Evolutionary conservation across 2,888 invertebrate genomes (phyloP), one percentile per base, ranked within the genome.

Genomic region (Pterostichus niger): DNA sequence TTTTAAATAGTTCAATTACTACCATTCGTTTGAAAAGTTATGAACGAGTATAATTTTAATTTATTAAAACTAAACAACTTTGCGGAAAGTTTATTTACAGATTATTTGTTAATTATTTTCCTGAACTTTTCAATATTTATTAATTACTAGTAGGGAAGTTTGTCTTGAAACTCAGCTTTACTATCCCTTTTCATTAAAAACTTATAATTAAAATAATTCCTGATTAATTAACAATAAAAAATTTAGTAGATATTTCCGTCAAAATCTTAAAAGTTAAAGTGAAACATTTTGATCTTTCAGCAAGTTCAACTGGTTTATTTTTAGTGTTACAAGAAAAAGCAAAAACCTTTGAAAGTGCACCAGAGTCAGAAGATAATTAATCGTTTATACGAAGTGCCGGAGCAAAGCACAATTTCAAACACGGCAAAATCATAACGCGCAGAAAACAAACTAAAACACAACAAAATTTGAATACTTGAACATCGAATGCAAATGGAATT

Each of bases 401-500:
- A 61, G 61, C 61, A 61, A 61, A 61, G 61, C 35, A 13, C 24
- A 59, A 59, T 59, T 59, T 59, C 24, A 64, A 13, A 44, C 68
- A n/a, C 40, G 40, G 40, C 44, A 44, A 71, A 71, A 71, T 71
- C 68, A 71, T 71, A 71, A 71, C 68, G 33, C 10, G 40, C 40
- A 10, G 68, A 71, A 71, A 71, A 71, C 68, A 71, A 71, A 81
- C 81, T 73, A 81, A 81, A 80, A 80, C 68, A 81, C 54, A 81
- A 81, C 81, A 73, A 81, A 81, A 81, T 81, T 81, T 81, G 81
- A 81, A 81, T 73, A 81, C 61, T 75, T 82, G 82, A 82, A 75
- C 82, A 82, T 82, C 82, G 75, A 75, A 82, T 82, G 82, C 82
- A 82, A 82, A 82, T 82, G 73, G 75, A 82, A 82, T 82, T 82